Percentiles rank a stretch among this genome's conserved stretches.
These are phyloP conservation scores for Nansenia antarctica DNA, from an alignment of 2,113 vertebrate species.

Conservation along the genomic window DNA sequence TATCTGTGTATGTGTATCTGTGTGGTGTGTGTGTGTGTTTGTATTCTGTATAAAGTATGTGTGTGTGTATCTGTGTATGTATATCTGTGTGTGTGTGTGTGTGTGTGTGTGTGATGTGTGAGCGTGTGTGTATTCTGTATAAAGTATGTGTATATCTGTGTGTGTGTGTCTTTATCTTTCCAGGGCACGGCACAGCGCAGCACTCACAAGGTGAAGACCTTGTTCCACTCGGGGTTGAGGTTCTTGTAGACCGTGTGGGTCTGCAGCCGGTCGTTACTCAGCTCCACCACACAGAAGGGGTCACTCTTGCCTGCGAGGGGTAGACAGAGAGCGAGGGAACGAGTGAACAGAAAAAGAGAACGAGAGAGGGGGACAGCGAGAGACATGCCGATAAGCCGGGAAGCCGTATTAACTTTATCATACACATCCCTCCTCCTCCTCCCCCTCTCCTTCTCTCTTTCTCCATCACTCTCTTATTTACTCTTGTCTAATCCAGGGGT, in stretches of 20 bases:
- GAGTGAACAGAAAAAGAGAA: background rate
- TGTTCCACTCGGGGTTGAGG: slow-evolving; percentile 97
- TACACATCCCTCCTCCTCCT: background rate
- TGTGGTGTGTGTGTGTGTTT: no score
- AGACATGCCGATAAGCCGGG: background rate
- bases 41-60: no score
- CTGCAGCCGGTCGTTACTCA: slow-evolving; percentile 95
- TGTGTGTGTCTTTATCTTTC: background rate
- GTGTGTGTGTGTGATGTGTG: background rate
- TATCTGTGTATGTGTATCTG: no score
- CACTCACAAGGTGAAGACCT: slow-evolving; percentile 98
- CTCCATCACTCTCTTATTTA: background rate
- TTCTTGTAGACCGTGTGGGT: slow-evolving; percentile 98
- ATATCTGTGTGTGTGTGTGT: background rate
- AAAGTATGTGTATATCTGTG: no score
- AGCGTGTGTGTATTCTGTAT: no score
- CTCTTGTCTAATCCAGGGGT: slow-evolving; percentile 35
- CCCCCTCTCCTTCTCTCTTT: no score
- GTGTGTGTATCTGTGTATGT: no score
- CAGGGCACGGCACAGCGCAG: background rate
- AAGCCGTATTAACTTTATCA: slow-evolving; percentile 37
- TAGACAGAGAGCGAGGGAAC: slow-evolving; percentile 14
- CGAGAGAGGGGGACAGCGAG: background rate
- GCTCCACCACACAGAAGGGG: slow-evolving; percentile 95
- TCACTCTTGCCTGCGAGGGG: slow-evolving; percentile 91